Conservation (phyloP, 2,888 invertebrate species). For the Cephus pulcher region DNA sequence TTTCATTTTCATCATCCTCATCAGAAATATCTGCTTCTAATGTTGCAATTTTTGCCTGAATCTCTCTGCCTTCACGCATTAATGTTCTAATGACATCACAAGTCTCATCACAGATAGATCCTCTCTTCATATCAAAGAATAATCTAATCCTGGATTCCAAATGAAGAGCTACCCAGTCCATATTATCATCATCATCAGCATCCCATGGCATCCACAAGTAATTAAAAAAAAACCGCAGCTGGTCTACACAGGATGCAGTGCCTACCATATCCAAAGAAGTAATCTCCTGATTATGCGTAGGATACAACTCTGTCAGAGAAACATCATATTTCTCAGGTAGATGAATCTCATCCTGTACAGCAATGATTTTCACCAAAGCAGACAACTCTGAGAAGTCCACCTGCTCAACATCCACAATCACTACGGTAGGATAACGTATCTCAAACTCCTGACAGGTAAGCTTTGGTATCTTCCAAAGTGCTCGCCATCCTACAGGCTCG, state of each 20-base stretch:
- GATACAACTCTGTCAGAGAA: slow-evolving; percentile 74
- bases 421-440: slow-evolving; percentile 75
- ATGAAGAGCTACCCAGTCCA: slow-evolving; percentile 71
- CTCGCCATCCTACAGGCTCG: slow-evolving; percentile 78
- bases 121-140: slow-evolving; percentile 72
- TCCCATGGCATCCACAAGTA: slow-evolving; percentile 81
- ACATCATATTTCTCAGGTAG: slow-evolving; percentile 73
- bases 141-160: slow-evolving; percentile 70
- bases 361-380: slow-evolving; percentile 72
- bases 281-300: slow-evolving; percentile 73
- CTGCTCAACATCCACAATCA: slow-evolving; percentile 71
- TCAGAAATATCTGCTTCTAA: slow-evolving; percentile 65
- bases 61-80: slow-evolving; percentile 69
- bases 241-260: slow-evolving; percentile 75
- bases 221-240: slow-evolving; percentile 75
- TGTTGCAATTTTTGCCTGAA: slow-evolving; percentile 67
- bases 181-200: slow-evolving; percentile 72
- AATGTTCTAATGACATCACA: slow-evolving; percentile 69
- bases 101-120: slow-evolving; percentile 67
- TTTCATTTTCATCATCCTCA: slow-evolving; percentile 33
- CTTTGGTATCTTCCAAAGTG: slow-evolving; percentile 77
- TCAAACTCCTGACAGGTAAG: slow-evolving; percentile 74
- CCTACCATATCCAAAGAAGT: slow-evolving; percentile 70
- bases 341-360: slow-evolving; percentile 75
- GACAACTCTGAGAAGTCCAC: slow-evolving; percentile 70